A percentile compares a stretch with the other conserved stretches of the same genome.
Conservation (phyloP, 92 coral and sea anemone species). For the Siderastrea radians region DNA sequence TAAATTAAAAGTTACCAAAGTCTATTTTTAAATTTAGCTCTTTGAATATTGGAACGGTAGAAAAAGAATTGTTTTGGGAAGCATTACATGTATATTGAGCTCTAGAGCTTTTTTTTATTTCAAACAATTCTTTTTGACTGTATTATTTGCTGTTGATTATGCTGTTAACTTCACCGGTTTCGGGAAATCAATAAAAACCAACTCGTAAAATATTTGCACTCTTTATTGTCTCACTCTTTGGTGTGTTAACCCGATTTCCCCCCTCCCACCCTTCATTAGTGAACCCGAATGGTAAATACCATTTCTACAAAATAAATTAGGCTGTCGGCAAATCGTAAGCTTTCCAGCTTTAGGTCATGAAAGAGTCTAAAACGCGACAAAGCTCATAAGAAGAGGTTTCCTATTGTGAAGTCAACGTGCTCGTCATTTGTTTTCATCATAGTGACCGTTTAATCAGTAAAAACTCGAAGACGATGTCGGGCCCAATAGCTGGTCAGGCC, state of each 20-base stretch:
- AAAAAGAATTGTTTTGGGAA: background rate
- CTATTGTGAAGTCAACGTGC: too few species aligned
- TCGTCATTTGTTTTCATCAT: too few species aligned
- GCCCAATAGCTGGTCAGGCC: too few species aligned
- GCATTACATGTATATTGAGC: background rate
- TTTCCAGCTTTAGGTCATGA: too few species aligned
- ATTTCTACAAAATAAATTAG: too few species aligned
- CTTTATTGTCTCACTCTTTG: background rate
- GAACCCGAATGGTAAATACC: too few species aligned
- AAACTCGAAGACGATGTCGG: too few species aligned
- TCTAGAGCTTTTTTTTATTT: slow-evolving; percentile 24
- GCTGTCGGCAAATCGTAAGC: too few species aligned
- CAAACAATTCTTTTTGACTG: background rate
- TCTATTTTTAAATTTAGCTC: slow-evolving; percentile 58
- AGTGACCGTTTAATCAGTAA: too few species aligned
- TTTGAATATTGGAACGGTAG: slow-evolving; percentile 19
- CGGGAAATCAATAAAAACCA: slow-evolving; percentile 22
- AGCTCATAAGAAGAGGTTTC: too few species aligned
- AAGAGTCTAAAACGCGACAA: too few species aligned
- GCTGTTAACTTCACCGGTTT: background rate
- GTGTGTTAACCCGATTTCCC: background rate
- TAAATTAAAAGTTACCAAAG: slow-evolving; percentile 11
- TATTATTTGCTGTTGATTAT: slow-evolving; percentile 21
- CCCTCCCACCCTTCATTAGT: too few species aligned
- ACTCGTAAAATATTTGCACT: slow-evolving; percentile 1